Base-by-base conservation (phyloP, 2,888 invertebrate genomes). In the Stramonita haemastoma region DNA sequence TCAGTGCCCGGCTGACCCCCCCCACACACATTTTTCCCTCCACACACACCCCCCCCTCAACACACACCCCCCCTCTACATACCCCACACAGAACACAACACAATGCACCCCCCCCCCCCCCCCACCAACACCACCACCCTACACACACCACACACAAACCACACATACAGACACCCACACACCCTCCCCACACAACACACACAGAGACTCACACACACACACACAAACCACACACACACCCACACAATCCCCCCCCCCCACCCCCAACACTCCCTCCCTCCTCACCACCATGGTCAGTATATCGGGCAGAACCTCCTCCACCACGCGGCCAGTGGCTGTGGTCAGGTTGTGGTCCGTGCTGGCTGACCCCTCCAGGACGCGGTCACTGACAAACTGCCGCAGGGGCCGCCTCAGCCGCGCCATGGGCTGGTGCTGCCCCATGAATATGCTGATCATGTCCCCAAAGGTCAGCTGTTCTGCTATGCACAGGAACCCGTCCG, bases 381-480 rank as follows among this genome's bases (percentile, higher is more conserved):
- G 94, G 15, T 95, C 95, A 29, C 95, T 92, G 77, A 97, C 95
- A 94, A 97, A 97, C 77, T 95, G 95, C 89, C 96, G 95, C 60
- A 97, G 94, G 46, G 96, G 96, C 13, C 93, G 94, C 79, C 96
- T 95, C 81, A 97, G 95, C 83, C 96, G 95, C 90, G 96, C 95
- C 73, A 97, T 94, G 0, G 96, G 96, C 90, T 93, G 96, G 91
- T 92, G 96, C 94, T 94, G 95, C 90, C 95, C 96, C 90, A 95
- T 94, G 90, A 96, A 95, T 83, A 96, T 93, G 60, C 93, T 93
- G 90, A 96, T 93, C 84, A 96, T 90, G 92, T 96, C 96, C 29
- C 95, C 93, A 90, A 96, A 95, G 26, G 96, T 96, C 90, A 96
- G 90, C 88, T 95, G 94, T 79, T 94, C 94, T 5, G 95, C 94